Evolutionary conservation across 2,113 vertebrate species (phyloP).

Genomic region (Globicephala melas): DNA sequence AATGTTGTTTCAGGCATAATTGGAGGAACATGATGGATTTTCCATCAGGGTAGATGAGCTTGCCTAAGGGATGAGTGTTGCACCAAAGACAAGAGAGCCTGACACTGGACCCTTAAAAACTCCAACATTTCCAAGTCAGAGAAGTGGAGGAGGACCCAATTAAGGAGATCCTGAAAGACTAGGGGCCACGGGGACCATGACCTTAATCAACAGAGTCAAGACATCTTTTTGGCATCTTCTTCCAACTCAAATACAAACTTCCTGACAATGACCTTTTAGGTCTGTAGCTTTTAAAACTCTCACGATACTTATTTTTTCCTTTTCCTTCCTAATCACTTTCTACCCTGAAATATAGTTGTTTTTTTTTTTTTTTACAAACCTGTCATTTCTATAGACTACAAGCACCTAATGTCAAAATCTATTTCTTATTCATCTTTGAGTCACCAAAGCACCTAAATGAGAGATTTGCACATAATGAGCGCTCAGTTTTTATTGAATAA

Average conservation of each 20-base stretch:
- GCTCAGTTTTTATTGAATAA: constrained; percentile 3
- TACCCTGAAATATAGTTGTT: background rate
- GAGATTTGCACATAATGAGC: background rate
- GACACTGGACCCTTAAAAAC: background rate
- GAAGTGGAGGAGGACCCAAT: background rate
- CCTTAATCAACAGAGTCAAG: too few relatives aligned
- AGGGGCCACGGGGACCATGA: too few relatives aligned
- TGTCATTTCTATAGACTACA: background rate
- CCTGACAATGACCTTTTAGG: background rate
- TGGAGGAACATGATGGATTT: background rate
- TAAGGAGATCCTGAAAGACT: background rate
- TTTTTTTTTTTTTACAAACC: background rate
- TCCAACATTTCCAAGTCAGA: background rate
- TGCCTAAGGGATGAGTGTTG: background rate
- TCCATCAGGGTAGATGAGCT: background rate
- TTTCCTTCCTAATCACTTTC: background rate
- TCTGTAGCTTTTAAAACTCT: background rate
- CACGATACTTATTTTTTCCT: background rate
- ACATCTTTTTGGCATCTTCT: background rate
- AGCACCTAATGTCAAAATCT: background rate
- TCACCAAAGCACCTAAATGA: background rate
- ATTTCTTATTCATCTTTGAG: background rate
- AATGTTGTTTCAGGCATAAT: background rate
- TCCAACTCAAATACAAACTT: background rate
- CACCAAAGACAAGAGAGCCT: background rate